A percentile compares a stretch with the other conserved stretches of the same genome.
Conservation (phyloP, 2,888 invertebrate species). For the Oligia latruncula region DNA sequence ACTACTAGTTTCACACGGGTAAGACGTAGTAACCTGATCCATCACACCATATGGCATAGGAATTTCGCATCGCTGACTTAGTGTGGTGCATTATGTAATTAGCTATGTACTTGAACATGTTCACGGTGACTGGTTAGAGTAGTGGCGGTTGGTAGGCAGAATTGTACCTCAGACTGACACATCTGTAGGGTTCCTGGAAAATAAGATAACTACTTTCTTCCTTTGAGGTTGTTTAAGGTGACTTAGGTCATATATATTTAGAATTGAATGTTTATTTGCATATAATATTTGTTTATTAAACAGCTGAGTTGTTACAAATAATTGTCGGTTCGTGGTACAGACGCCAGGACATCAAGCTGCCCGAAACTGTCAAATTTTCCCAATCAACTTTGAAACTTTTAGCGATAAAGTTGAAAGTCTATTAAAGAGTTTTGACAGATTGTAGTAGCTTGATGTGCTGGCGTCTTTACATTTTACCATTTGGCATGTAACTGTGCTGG, state of each 20-base stretch:
- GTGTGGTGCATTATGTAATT: slow-evolving; percentile 54
- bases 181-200: neutral
- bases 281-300: no score
- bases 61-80: slow-evolving; percentile 66
- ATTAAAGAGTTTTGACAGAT: no score
- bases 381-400: no score
- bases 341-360: no score
- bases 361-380: no score
- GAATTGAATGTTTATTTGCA: neutral
- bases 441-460: no score
- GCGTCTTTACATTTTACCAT: neutral
- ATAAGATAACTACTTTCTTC: neutral
- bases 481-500: no score
- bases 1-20: slow-evolving; percentile 60
- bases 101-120: slow-evolving; percentile 37
- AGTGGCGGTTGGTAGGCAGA: slow-evolving; percentile 21
- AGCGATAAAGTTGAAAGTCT: no score
- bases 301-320: neutral
- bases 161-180: neutral
- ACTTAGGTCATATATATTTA: neutral
- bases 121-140: slow-evolving; percentile 39
- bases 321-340: neutral
- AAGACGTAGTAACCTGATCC: slow-evolving; percentile 54
- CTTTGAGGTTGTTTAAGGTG: neutral
- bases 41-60: slow-evolving; percentile 63